Base-by-base conservation (phyloP, 2,888 invertebrate genomes). In the Caenorhabditis becei region DNA sequence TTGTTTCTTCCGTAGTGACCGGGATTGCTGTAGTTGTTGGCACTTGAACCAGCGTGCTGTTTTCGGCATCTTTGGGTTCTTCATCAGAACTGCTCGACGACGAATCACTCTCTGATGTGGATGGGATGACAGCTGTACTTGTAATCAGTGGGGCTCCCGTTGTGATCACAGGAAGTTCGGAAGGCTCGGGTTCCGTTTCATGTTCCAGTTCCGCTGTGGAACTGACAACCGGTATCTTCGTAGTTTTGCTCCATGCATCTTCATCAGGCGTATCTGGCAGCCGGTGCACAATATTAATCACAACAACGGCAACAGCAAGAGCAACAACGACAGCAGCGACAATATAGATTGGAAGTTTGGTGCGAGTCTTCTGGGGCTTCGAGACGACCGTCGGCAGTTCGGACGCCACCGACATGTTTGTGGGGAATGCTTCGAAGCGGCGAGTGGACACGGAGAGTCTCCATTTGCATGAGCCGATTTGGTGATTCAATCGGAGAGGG, bases 391-490 rank as follows among this genome's bases (percentile, higher is more conserved):
- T 63, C 56, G 80, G 80, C 24, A 74, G 58, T 56, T 79, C 72
- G 32, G 67, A 67, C n/a, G 74, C 47, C 59, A 59, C 59, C 67
- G 74, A 74, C 74, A 74, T 74, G 54, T 63, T 72, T 63, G 47
- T 54, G 54, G 61, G 8, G 53, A 49, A 44, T 61, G 62, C 44
- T 24, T 26, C 28, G 41, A 11, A 28, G 35, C 16, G 47, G 35
- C 56, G 49, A 59, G 47, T 54, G 71, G 62, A 62, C 71, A 47
- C 23, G 18, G 51, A 53, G 20, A 44, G 26, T 53, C 53, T 10
- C n/a, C 32, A 80, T 80, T 80, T 74, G 80, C 80, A 80, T 78
- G 71, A 78, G 53, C 78, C 78, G 71, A 77, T 69, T 74, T 59
- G 49, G 28, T 72, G 72, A 72, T 58, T 72, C 72, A 72, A 49